These are phyloP conservation scores for Papilio gigon DNA, from an alignment of 2,888 invertebrate genomes.

Conservation along the genomic window DNA sequence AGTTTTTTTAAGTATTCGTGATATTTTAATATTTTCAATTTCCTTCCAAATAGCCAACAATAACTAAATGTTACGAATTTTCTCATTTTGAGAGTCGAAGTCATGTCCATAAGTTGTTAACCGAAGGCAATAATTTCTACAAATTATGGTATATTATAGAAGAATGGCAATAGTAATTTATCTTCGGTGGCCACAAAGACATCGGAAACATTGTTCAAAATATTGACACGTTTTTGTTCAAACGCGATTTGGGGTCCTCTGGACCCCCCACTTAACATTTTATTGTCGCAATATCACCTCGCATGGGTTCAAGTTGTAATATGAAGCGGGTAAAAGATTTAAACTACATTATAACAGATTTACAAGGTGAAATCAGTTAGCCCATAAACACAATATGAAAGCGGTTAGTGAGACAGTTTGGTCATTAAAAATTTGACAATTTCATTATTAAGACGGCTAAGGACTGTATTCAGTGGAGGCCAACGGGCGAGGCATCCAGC, in stretches of 20 bases:
- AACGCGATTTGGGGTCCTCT: constrained; percentile 58
- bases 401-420: too few species aligned
- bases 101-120: constrained; percentile 56
- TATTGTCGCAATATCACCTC: constrained; percentile 63
- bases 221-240: constrained; percentile 80
- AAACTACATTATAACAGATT: too few species aligned
- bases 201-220: constrained; percentile 78
- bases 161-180: constrained; percentile 73
- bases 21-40: background rate
- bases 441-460: too few species aligned
- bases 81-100: background rate
- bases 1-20: background rate
- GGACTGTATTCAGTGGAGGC: too few species aligned
- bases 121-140: constrained; percentile 63
- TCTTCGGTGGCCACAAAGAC: constrained; percentile 76
- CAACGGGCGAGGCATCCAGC: too few species aligned
- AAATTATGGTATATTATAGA: constrained; percentile 73
- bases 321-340: constrained; percentile 20
- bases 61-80: background rate
- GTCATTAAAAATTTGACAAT: too few species aligned
- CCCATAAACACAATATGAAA: too few species aligned
- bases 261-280: constrained; percentile 73
- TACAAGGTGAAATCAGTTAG: too few species aligned
- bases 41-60: background rate
- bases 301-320: constrained; percentile 43